Conservation (phyloP, 2,113 vertebrate genomes). For the Pseudopipra pipra region DNA sequence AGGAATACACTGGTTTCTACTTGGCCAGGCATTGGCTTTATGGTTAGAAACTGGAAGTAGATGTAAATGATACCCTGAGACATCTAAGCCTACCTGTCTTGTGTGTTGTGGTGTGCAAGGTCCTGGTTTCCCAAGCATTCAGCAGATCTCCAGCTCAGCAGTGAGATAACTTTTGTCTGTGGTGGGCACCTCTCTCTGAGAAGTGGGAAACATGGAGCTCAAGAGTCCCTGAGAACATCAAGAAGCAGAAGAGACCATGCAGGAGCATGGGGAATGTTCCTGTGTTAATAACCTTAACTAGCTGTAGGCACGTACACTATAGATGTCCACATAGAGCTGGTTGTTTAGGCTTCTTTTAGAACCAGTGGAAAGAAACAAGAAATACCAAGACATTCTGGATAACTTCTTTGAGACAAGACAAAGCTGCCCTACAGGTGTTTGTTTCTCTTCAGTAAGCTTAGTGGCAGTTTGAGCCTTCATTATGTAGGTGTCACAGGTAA, state of each 20-base stretch:
- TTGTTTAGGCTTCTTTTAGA: neutral
- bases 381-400: neutral
- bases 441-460: neutral
- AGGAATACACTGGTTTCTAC: neutral
- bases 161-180: neutral
- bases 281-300: neutral
- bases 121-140: neutral
- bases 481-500: neutral
- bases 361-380: neutral
- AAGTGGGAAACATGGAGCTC: neutral
- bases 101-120: neutral
- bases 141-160: neutral
- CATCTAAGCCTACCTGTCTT: neutral
- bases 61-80: neutral
- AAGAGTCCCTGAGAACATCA: neutral
- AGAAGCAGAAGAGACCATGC: neutral
- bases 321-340: neutral
- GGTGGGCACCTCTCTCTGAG: neutral
- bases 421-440: neutral
- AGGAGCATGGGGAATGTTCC: accelerated
- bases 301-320: neutral
- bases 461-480: neutral
- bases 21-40: neutral
- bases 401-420: neutral
- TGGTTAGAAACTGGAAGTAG: neutral